Evolutionary conservation across 2,797 vertebrate genomes (phyloP).

Genomic region (Catostomus latipinnis): DNA sequence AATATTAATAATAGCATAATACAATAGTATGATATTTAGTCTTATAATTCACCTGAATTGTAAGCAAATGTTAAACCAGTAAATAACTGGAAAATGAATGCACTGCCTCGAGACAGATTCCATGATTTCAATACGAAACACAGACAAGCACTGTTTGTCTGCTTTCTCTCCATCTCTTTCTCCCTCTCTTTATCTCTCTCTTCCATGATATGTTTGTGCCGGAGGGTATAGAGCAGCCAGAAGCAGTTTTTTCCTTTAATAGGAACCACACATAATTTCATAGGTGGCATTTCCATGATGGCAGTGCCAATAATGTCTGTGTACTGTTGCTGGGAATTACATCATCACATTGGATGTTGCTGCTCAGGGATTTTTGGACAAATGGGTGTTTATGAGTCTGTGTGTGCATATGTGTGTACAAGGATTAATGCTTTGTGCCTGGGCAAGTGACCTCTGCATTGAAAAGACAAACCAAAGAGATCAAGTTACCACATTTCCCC

Average conservation of each 20-base stretch:
- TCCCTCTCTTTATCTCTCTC: slow-evolving; percentile 29
- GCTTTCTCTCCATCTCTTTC: slow-evolving; percentile 6
- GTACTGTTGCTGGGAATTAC: slow-evolving; percentile 65
- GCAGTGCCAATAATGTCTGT: slow-evolving; percentile 52
- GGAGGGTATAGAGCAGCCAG: neutral
- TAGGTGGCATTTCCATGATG: slow-evolving; percentile 56
- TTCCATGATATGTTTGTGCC: neutral
- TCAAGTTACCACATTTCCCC: slow-evolving; percentile 67
- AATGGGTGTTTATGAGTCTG: slow-evolving; percentile 45
- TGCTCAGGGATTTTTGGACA: slow-evolving; percentile 36
- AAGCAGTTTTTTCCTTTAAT: slow-evolving; percentile 61
- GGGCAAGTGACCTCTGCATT: slow-evolving; percentile 73
- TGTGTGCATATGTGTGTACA: slow-evolving; percentile 42
- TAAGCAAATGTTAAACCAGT: neutral
- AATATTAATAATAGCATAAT: no score
- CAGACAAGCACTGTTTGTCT: slow-evolving; percentile 26
- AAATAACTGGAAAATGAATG: neutral
- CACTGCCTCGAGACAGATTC: neutral
- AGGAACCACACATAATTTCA: slow-evolving; percentile 64
- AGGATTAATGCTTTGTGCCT: slow-evolving; percentile 64
- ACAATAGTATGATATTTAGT: no score
- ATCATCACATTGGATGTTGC: slow-evolving; percentile 63
- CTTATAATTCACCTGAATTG: neutral
- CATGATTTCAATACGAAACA: slow-evolving; percentile 32
- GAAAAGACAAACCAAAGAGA: slow-evolving; percentile 72